Base-by-base conservation (phyloP, 2,888 invertebrate species). In the Ecliptopera silaceata region DNA sequence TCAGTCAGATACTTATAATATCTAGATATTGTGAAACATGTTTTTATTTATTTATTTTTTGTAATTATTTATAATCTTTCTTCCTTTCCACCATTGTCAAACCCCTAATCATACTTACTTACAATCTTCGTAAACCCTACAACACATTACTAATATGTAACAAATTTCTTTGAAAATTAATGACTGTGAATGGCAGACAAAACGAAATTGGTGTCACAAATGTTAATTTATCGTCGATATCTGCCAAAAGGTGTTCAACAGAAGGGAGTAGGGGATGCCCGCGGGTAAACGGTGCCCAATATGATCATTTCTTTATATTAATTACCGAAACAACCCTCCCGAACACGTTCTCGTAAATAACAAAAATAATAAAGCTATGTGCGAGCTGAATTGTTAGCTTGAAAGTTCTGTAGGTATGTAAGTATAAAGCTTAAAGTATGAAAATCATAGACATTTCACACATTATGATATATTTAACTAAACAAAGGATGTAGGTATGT, bases 301-400 rank as follows among this genome's bases (percentile, higher is more conserved):
- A 82, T 74, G 75, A 75, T 79, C 75, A 84, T 84, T 83, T 75
- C 81, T 84, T 80, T 80, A 82, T 82, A 84, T 85, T 85, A 84
- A 85, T 85, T 84, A 84, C 77, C 75, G 75, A 78, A 81, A 78
- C 76, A 76, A 72, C 80, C 81, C 74, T 69, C 69, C 74, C 72
- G 73, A 53, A 42, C 58, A 84, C n/a, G n/a, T n/a, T n/a, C n/a
- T n/a, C n/a, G n/a, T 83, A 84, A 84, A 84, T 82, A 83, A 84
- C 77, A 77, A 82, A 82, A 81, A 82, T 77, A 41, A 44, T 45
- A 38, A 12, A n/a, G 39, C 32, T 5, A 44, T 39, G 51, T 12
- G 20, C 15, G 47, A 43, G 18, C 31, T 11, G 31, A 6, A 26
- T n/a, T 22, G 4, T 41, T 20, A 11, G 8, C 1, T 4, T 17